These are phyloP conservation scores for Heteropelma amictum DNA, from an alignment of 2,888 invertebrate species.

Conservation along the genomic window DNA sequence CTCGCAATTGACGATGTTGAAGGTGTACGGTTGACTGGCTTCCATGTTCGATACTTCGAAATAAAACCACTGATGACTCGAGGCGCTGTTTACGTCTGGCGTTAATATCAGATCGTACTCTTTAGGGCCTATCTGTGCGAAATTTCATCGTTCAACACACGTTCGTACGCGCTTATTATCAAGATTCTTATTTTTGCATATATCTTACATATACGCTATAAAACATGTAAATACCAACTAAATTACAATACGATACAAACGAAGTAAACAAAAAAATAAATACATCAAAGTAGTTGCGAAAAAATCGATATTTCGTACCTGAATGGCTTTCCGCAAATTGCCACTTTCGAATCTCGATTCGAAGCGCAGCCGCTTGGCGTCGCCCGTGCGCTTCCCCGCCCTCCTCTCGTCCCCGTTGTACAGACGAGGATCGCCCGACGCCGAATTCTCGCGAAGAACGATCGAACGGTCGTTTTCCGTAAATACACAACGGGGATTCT, in stretches of 20 bases:
- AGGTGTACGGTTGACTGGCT: slow-evolving; percentile 84
- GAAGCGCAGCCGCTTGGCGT: slow-evolving; percentile 82
- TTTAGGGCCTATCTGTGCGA: slow-evolving; percentile 83
- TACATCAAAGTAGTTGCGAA: too few species aligned
- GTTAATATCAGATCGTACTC: slow-evolving; percentile 91
- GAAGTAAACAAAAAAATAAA: too few species aligned
- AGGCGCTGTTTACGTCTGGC: slow-evolving; percentile 89
- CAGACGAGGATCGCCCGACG: slow-evolving; percentile 48
- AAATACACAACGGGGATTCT: not conserved
- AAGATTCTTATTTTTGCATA: too few species aligned
- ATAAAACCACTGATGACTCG: slow-evolving; percentile 94
- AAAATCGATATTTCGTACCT: slow-evolving; percentile 78
- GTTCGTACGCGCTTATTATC: too few species aligned
- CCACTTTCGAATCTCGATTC: slow-evolving; percentile 93
- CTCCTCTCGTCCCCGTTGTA: slow-evolving; percentile 69
- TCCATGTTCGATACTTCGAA: slow-evolving; percentile 91
- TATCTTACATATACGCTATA: too few species aligned
- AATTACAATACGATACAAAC: too few species aligned
- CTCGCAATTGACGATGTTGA: slow-evolving; percentile 93
- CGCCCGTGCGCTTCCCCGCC: slow-evolving; percentile 61
- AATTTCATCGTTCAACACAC: slow-evolving; percentile 19
- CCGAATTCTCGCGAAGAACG: too few species aligned
- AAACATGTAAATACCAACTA: too few species aligned
- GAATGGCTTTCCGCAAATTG: slow-evolving; percentile 89
- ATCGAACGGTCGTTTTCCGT: not conserved